Base-by-base conservation (phyloP, 2,797 vertebrate genomes). In the Perodicticus potto region DNA sequence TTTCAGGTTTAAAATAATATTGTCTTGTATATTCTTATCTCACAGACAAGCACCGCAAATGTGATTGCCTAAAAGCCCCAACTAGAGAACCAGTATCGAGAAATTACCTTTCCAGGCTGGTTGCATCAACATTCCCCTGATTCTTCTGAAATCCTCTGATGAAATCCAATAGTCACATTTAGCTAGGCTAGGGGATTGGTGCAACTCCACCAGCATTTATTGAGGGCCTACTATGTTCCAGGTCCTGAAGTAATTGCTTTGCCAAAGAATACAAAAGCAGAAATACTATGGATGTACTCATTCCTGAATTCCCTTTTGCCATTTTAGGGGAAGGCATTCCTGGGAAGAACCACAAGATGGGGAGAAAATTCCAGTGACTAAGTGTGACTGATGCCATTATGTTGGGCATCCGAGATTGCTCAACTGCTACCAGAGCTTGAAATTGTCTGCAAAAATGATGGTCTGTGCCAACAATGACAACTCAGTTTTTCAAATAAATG, bases 51-150 rank as follows among this genome's bases (percentile, higher is more conserved):
- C 32, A 55, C 2, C 27, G 12, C 49, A 89, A 80, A 43, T n/a
- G n/a, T 32, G 27, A 49, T 9, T 0, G 0, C 37, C 37, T 23
- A 0, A 0, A 32, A 23, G 3, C 19, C 16, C 27, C 43, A 19
- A 23, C 0, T 2, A 2, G 25, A 49, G 25, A 53, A 34, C 2
- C 2, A 0, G 14, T 1, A 3, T 6, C 45, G n/a, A 63, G 37
- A 70, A 90, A 37, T 32, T 34, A 74, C 19, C 78, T 78, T 29
- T 40, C 23, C 29, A 92, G 22, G 5, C n/a, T 17, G 40, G 45
- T 13, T 87, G 11, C 20, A 63, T 85, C 25, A 2, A 20, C 17
- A 27, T 1, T 65, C 67, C 8, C 27, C 73, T 32, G 40, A 74
- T 61, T 45, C 57, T 85, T 73, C 40, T 45, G 43, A 69, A 63